Evolutionary conservation across 2,113 vertebrate species (phyloP), one percentile per base, ranked within the genome.

Genomic region (Mohoua ochrocephala): DNA sequence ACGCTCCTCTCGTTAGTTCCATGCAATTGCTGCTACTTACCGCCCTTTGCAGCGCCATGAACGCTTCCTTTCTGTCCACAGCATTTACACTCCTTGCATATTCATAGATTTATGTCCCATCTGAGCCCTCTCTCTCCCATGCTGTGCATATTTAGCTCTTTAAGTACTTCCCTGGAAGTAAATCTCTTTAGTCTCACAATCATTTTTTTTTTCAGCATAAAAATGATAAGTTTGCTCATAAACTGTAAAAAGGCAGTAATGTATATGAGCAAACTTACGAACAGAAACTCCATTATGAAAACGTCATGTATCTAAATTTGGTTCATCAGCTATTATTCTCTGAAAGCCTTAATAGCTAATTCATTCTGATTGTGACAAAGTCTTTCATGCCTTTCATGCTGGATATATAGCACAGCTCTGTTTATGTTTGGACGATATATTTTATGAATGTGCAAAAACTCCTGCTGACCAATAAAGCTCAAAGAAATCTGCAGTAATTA

Each of bases 141-240:
- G 39, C 56, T 77, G 70, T 37, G 77, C 77, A 23, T 64, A 77
- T 93, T 93, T 74, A 89, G 74, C 50, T 83, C 61, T 77, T 75
- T 69, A 69, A 93, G 87, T 84, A 53, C 37, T 76, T 75, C 59
- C 53, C 63, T 61, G n/a, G 63, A 88, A 93, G 59, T 83, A 93
- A 91, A 94, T 80, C 57, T 88, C 63, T 76, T 93, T 60, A 95
- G 73, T 42, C 18, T 77, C 44, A 19, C 30, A 7, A 68, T 87
- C 50, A 15, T 68, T 59, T 74, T 84, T 74, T 84, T 64, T 80
- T 52, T 9, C 30, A 64, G 67, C 70, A 93, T 89, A 89, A 96
- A 94, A 96, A 94, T 92, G 69, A 35, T 89, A 91, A 67, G n/a
- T 95, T 95, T 95, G 74, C 84, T 95, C 89, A 95, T 93, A 89